Evolutionary conservation across 2,888 invertebrate genomes (phyloP), one percentile per base, ranked within the genome.

Genomic region (Agonopterix alstromeriana): DNA sequence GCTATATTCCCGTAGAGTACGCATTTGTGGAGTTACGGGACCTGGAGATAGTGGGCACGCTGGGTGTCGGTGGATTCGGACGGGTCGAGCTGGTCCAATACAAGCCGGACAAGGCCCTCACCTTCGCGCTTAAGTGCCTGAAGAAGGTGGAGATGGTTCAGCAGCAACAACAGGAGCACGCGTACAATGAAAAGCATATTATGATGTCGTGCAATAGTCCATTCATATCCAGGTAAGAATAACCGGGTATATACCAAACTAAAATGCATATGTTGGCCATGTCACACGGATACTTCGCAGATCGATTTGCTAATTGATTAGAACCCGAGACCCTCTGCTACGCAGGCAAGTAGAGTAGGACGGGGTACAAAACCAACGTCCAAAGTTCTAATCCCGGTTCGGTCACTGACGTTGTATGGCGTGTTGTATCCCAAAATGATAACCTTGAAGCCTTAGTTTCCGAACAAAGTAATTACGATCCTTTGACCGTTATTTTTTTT

Each of bases 11-110:
- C n/a, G n/a, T 12, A 82, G 93, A 93, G 67, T 93, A 92, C 70
- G 90, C 91, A 27, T 90, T 92, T 53, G 90, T 98, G 35, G 90
- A 93, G 49, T 82, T 98, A 44, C 90, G 91, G 27, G 95, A 98
- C 65, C 85, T 98, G 58, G 94, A 94, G 63, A 92, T 94, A 52
- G 89, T 96, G 11, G 94, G 94, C 14, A 97, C 97, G 0, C 89
- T 98, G 57, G 98, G 98, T 1, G 94, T 97, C 10, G 98, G 98
- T 4, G 98, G 97, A 1, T 97, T 97, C 70, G 97, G 97, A 0
- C 90, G 97, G 2, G 97, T 97, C 0, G 97, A 96, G 69, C 85
- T 96, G 52, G 94, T 94, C 12, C 90, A 90, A 35, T 91, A 92
- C 65, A 88, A 89, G 47, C 86, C 86, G 0, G 80, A 91, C 48